Conservation (phyloP, 2,888 invertebrate genomes). For the Notodromas monacha region DNA sequence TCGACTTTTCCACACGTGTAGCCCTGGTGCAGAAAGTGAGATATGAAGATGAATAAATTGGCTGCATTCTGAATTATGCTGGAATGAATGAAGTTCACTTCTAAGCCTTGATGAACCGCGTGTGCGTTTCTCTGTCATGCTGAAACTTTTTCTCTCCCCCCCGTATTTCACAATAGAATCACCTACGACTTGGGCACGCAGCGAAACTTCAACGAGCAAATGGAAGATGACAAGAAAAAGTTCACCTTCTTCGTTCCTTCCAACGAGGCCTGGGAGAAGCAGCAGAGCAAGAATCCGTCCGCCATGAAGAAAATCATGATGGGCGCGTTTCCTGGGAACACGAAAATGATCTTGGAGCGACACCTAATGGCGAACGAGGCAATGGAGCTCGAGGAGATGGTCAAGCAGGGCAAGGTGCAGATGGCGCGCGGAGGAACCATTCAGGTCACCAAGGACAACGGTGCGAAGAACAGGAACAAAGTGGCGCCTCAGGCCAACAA, state of each 20-base stretch:
- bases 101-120: no score
- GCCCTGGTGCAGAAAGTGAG: no score
- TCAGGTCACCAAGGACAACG: slow-evolving; percentile 16
- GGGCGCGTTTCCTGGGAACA: background rate
- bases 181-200: slow-evolving; percentile 36
- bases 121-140: no score
- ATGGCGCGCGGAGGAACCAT: slow-evolving; percentile 9
- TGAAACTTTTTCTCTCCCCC: no score
- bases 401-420: slow-evolving; percentile 6
- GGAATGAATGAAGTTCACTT: no score
- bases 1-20: no score
- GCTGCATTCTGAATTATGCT: no score
- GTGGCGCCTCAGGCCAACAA: no score
- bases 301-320: slow-evolving; percentile 38
- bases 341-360: slow-evolving; percentile 30
- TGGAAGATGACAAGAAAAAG: slow-evolving; percentile 36
- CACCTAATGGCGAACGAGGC: slow-evolving; percentile 51
- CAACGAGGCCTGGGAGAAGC: slow-evolving; percentile 55
- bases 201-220: slow-evolving; percentile 37
- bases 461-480: slow-evolving; percentile 9
- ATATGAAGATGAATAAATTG: no score
- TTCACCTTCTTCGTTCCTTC: slow-evolving; percentile 74
- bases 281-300: slow-evolving; percentile 37
- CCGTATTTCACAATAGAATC: no score
- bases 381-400: slow-evolving; percentile 38